Base-by-base conservation (phyloP, 2,113 vertebrate genomes). In the Plecturocebus donacophilus region DNA sequence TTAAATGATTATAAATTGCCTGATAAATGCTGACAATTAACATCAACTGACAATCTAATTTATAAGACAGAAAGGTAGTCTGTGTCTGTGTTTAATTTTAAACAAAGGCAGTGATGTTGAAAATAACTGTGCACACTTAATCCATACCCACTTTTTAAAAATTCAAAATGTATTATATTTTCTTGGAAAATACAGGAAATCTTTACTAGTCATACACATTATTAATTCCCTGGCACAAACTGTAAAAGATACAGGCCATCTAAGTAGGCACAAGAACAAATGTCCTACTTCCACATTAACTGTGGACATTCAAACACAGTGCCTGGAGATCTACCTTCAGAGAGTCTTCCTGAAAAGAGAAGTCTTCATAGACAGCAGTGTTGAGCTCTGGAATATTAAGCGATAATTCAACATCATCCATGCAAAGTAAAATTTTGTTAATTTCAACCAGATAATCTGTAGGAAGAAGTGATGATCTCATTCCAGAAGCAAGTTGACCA, bases 361-460 rank as follows among this genome's bases (percentile, higher is more conserved):
- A 99, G 94, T 99, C 99, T 84, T 99, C 99, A 25, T 99, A 99
- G 56, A 99, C 98, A 47, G 99, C 98, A 42, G 99, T 98, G 17
- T 98, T 99, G 42, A 99, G 99, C 97, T 99, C 99, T 0, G 99
- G 99, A 84, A 99, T 98, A 98, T 99, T 99, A 87, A 99, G 98
- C 16, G 99, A 98, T 89, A 99, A 97, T 71, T 99, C 99, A n/a
- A 98, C 98, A 98, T 99, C 99, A 13, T 99, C 99, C 98, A 99
- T 99, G 76, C 98, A 98, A 35, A 99, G 98, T 92, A 99, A 98
- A 83, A 99, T 98, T 98, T 99, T 99, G 98, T 99, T 99, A 98
- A 99, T 99, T 95, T 99, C 99, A 97, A 99, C 97, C 96, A 99
- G 97, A 97, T 99, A 99, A 98, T 99, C 99, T 16, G 99, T 98